Evolutionary conservation across 1,140 invertebrate genomes (phyloP).

Genomic region (Cataglyphis hispanica): DNA sequence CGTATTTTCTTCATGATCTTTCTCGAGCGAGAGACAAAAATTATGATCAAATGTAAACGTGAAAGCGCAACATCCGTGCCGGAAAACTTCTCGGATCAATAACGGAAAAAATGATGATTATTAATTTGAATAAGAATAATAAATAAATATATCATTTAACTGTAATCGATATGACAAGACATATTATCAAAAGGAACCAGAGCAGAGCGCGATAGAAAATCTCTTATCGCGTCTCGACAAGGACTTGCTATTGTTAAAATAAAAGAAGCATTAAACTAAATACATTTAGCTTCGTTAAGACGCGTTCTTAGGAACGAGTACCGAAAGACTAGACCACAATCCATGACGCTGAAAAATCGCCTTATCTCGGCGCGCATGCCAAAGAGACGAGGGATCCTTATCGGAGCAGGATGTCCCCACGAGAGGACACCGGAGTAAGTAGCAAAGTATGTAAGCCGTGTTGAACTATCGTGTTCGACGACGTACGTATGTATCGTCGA

Average conservation of each 20-base stretch:
- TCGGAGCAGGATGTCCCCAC: slow-evolving; percentile 75
- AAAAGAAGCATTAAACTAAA: slow-evolving; percentile 12
- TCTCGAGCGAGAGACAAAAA: neutral
- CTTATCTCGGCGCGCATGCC: slow-evolving; percentile 64
- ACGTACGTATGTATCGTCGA: slow-evolving; percentile 74
- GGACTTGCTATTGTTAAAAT: slow-evolving; percentile 12
- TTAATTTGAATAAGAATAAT: neutral
- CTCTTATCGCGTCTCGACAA: neutral
- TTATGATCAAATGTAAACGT: neutral
- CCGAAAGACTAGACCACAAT: slow-evolving; percentile 14
- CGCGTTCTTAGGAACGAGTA: slow-evolving; percentile 53
- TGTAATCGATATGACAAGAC: neutral
- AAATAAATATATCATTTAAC: neutral
- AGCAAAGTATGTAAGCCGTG: slow-evolving; percentile 81
- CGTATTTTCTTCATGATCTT: neutral
- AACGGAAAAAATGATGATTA: neutral
- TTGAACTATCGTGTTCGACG: slow-evolving; percentile 76
- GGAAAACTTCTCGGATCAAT: neutral
- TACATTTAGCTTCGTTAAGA: slow-evolving; percentile 56
- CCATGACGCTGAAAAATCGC: slow-evolving; percentile 59
- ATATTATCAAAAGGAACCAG: slow-evolving; percentile 5
- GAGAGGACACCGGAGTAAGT: slow-evolving; percentile 77
- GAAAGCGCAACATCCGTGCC: neutral
- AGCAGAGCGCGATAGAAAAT: neutral
- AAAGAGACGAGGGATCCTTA: slow-evolving; percentile 70